A percentile compares a stretch with the other conserved stretches of the same genome.
These are phyloP conservation scores for Baronia brevicornis DNA, from an alignment of 2,888 invertebrate species.

Conservation along the genomic window DNA sequence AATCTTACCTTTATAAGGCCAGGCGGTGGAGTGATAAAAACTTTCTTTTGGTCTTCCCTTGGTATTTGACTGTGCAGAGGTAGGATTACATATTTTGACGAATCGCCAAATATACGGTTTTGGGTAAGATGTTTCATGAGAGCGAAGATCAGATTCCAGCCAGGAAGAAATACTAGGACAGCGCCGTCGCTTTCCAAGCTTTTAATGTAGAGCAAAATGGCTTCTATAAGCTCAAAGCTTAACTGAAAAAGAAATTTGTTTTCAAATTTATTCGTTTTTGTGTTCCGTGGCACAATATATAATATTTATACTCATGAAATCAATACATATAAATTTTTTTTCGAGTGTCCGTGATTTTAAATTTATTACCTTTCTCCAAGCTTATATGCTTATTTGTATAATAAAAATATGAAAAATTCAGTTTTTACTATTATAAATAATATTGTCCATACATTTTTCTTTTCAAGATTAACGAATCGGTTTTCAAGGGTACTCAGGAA, in stretches of 20 bases:
- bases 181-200: slow-evolving; percentile 83
- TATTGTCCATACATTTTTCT: too few relatives aligned
- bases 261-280: too few relatives aligned
- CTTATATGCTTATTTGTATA: too few relatives aligned
- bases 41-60: slow-evolving; percentile 93
- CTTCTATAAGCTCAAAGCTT: slow-evolving; percentile 94
- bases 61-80: slow-evolving; percentile 99
- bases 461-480: too few relatives aligned
- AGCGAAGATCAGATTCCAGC: slow-evolving; percentile 97
- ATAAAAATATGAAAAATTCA: too few relatives aligned
- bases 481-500: too few relatives aligned
- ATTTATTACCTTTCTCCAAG: too few relatives aligned
- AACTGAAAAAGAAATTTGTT: slow-evolving; percentile 62
- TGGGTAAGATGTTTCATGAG: slow-evolving; percentile 87
- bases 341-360: too few relatives aligned
- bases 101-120: slow-evolving; percentile 80
- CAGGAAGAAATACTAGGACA: slow-evolving; percentile 94
- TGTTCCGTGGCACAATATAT: slow-evolving; percentile 1
- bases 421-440: too few relatives aligned
- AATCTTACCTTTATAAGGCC: slow-evolving; percentile 86
- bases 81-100: slow-evolving; percentile 81
- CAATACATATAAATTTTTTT: too few relatives aligned
- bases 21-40: slow-evolving; percentile 90
- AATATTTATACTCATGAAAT: too few relatives aligned
- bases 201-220: slow-evolving; percentile 80